A percentile compares a stretch with the other conserved stretches of the same genome.
Conservation (phyloP, 2,888 invertebrate species). For the Polydesmus complanatus region DNA sequence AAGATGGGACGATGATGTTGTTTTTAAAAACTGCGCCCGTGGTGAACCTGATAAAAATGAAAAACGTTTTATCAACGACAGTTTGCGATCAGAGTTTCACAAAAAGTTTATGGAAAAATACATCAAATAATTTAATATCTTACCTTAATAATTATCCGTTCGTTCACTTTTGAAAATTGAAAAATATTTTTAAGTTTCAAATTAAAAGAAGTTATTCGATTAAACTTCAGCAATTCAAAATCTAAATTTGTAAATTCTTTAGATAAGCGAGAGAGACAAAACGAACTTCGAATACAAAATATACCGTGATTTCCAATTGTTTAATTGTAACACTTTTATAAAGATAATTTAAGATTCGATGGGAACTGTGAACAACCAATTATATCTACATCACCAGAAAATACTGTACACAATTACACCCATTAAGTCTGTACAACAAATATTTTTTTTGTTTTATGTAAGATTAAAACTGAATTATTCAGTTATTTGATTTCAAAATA, state of each 20-base stretch:
- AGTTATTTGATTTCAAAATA: neutral
- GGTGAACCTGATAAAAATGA: slow-evolving; percentile 81
- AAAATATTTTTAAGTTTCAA: neutral
- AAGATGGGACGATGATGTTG: slow-evolving; percentile 99
- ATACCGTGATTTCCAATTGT: neutral
- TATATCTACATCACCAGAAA: neutral
- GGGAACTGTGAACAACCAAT: neutral
- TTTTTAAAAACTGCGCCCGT: slow-evolving; percentile 98
- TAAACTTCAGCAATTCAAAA: neutral
- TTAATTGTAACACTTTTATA: neutral
- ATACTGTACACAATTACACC: neutral
- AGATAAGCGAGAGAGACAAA: too few species aligned
- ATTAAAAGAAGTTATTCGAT: neutral
- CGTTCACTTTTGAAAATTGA: too few species aligned
- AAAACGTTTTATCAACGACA: slow-evolving; percentile 92
- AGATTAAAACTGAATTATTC: neutral
- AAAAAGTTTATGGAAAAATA: slow-evolving; percentile 99
- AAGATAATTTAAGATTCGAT: neutral
- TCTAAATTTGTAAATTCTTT: neutral
- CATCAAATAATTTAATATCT: slow-evolving; percentile 56
- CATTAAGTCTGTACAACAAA: neutral
- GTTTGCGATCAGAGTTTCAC: slow-evolving; percentile 94
- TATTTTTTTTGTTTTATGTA: neutral
- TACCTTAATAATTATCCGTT: neutral
- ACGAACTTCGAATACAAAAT: neutral